Evolutionary conservation across 2,888 invertebrate genomes (phyloP), one percentile per base, ranked within the genome.

Genomic region (Oligia strigilis): DNA sequence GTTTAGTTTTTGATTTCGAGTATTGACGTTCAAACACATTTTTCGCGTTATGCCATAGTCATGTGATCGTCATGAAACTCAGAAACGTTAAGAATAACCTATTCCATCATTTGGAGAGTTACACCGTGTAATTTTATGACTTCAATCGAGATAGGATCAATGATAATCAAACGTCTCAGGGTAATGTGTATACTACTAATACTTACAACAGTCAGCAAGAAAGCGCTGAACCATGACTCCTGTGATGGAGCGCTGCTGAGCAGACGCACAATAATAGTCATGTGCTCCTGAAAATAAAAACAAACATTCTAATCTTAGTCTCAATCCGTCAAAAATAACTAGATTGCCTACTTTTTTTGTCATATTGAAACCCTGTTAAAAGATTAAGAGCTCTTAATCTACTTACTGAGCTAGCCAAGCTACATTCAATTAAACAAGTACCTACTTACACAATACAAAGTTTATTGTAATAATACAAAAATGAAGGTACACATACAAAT

Each of bases 201-300:
- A 86, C 95, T 94, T 91, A 95, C 95, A 72, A 94, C 82, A 9
- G 92, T 82, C 67, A 93, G 84, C 85, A 94, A 82, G 52, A 93
- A 85, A 40, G 95, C 94, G 76, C 90, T 93, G 46, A 93, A 66
- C 87, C 91, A 92, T 19, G 92, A 80, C 66, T 91, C 93, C 2
- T 82, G 84, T 0, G 91, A 88, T 0, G 93, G 92, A 0, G 85
- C 83, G 65, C 88, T 87, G 72, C 85, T 87, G 3, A 95, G 85
- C 58, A 95, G 81, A 4, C 88, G 89, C 58, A 90, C 58, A 80
- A 94, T 86, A 0, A 88, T 89, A 19, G 81, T 74, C 83, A 95
- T 92, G 84, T 94, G 90, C 2, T 79, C 80, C 95, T 95, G 91
- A 23, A 92, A 91, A 60, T 55, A 36, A 65, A 73, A 49, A 13